phyloP scores from a whole-genome alignment of 2,888 invertebrate species.

The Caenorhabditis sp. region DNA sequence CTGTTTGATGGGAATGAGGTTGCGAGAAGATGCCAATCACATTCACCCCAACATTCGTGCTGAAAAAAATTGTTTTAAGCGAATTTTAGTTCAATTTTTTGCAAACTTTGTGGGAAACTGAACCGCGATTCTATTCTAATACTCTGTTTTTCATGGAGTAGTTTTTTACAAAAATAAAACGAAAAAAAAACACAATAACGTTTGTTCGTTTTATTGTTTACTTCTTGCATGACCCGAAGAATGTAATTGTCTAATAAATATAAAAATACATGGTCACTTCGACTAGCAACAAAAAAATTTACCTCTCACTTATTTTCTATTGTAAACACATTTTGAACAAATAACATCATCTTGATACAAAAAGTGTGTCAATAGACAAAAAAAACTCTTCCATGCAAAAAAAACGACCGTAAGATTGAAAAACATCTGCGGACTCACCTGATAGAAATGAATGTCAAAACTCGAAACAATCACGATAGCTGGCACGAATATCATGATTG shows the following conservation, averaged over 20 bases:
- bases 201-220: too few relatives aligned
- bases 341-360: neutral
- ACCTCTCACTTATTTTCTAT: too few relatives aligned
- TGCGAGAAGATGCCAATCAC: slow-evolving; percentile 66
- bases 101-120: too few relatives aligned
- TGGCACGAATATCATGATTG: slow-evolving; percentile 62
- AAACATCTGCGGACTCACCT: slow-evolving; percentile 34
- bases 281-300: too few relatives aligned
- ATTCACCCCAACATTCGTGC: slow-evolving; percentile 65
- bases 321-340: neutral
- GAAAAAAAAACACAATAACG: too few relatives aligned
- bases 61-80: slow-evolving; percentile 15
- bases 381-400: neutral
- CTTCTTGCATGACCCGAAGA: too few relatives aligned
- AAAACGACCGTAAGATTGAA: neutral
- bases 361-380: neutral
- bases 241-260: too few relatives aligned
- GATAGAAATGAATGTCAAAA: slow-evolving; percentile 67
- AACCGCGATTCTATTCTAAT: too few relatives aligned
- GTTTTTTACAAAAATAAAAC: too few relatives aligned
- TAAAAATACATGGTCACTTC: slow-evolving; percentile 11
- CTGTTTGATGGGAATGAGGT: slow-evolving; percentile 61
- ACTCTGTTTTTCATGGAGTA: too few relatives aligned
- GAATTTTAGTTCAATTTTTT: too few relatives aligned
- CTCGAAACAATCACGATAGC: slow-evolving; percentile 61